Base-by-base conservation (phyloP, 2,113 vertebrate species). In the Dicentrarchus labrax region DNA sequence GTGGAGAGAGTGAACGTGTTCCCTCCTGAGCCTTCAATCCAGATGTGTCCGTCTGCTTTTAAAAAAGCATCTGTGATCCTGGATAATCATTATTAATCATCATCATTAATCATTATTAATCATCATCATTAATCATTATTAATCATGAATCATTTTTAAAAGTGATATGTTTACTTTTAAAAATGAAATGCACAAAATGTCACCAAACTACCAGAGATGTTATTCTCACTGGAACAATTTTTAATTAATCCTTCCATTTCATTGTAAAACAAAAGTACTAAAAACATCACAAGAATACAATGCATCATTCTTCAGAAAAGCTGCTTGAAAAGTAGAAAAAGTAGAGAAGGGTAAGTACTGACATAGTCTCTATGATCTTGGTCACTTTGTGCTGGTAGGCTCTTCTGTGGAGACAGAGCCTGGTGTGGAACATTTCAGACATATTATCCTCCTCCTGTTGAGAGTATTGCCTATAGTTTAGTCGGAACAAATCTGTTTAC, bases 361-460 rank as follows among this genome's bases (percentile, higher is more conserved):
- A 98, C 98, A 99, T 99, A 30, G 86, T 95, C 84, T 99, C 98
- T 80, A 99, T 97, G 93, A 98, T 95, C 92, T 96, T 97, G 76
- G 95, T 91, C 76, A 98, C 94, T 94, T 96, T 98, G 91, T 99
- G 98, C 82, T 99, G 98, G 87, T 99, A 99, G 1, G 98, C 98
- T 92, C 96, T 95, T 13, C 97, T 96, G 86, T 99, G 97, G 76
- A 99, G 96, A 74, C 88, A 96, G 89, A 96, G 96, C 43, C 98
- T 96, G 0, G 96, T 98, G 83, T 99, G 96, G 92, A 99, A 99
- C 98, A 99, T 95, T 86, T 99, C 97, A 0, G 99, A 99, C 41
- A 99, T 80, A 91, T 99, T 98, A 1, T 92, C 96, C 83, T 96
- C 97, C 82, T 99, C 98, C 98, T 99, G 93, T 70, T 61, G 5